Evolutionary conservation across 2,113 vertebrate species (phyloP).

Genomic region (Hemiscyllium ocellatum): DNA sequence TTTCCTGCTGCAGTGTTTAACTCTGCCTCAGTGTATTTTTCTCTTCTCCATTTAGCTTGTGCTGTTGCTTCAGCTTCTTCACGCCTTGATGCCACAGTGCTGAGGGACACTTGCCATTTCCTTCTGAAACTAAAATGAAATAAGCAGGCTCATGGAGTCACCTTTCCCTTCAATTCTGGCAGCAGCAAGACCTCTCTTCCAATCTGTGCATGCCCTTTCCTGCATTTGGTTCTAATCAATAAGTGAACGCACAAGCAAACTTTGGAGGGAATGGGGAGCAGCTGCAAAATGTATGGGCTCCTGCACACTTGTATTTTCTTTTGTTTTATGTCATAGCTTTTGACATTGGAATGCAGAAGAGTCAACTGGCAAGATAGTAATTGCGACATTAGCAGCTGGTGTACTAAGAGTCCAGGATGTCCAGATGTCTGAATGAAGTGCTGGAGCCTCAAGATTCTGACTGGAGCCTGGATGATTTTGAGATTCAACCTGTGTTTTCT

Average conservation of each 20-base stretch:
- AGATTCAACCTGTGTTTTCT: neutral
- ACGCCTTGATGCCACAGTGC: neutral
- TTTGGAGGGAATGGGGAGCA: neutral
- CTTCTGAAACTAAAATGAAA: neutral
- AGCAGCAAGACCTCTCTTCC: neutral
- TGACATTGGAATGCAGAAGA: neutral
- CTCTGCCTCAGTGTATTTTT: neutral
- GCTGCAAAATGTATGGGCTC: neutral
- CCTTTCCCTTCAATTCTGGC: neutral
- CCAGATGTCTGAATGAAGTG: neutral
- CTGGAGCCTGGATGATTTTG: neutral
- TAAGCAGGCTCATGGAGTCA: neutral
- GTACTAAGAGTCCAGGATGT: neutral
- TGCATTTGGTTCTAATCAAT: neutral
- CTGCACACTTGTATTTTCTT: neutral
- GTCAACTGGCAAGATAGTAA: neutral
- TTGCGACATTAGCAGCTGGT: neutral
- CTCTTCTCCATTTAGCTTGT: neutral
- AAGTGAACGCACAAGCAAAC: neutral
- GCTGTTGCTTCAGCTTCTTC: neutral
- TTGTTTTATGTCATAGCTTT: neutral
- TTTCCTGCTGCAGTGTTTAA: neutral
- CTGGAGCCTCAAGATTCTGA: neutral
- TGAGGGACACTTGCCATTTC: neutral
- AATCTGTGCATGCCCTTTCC: neutral